These are phyloP conservation scores for Cerastis leucographa DNA, from an alignment of 2,888 invertebrate species.

Conservation along the genomic window DNA sequence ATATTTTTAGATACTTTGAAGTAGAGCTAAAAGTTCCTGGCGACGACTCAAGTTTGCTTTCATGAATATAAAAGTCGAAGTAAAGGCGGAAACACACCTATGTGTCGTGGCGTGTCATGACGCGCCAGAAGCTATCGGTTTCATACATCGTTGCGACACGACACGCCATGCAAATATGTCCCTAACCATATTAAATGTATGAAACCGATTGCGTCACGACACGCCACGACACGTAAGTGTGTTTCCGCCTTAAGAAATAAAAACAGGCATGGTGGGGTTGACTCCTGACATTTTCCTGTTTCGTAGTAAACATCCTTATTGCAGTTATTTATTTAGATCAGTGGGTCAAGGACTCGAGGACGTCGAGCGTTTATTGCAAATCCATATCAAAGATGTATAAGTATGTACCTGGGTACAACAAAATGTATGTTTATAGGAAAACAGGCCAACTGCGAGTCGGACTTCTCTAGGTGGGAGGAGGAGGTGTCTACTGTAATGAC, in stretches of 20 bases:
- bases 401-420: background rate
- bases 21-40: background rate
- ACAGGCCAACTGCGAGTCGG: background rate
- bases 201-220: no score
- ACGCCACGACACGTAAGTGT: no score
- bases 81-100: no score
- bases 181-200: no score
- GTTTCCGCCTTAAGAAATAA: no score
- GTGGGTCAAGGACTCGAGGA: conserved; percentile 7
- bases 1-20: background rate
- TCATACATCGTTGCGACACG: no score
- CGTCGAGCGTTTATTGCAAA: background rate
- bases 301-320: background rate
- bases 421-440: background rate
- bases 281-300: background rate
- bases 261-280: background rate
- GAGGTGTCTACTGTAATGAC: no score
- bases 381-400: background rate
- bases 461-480: background rate
- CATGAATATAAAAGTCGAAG: conserved; percentile 4
- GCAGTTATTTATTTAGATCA: background rate
- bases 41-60: background rate
- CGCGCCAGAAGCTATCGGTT: no score
- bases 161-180: no score
- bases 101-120: no score